phyloP scores from a whole-genome alignment of 2,113 vertebrate species.

The Tenrec ecaudatus region DNA sequence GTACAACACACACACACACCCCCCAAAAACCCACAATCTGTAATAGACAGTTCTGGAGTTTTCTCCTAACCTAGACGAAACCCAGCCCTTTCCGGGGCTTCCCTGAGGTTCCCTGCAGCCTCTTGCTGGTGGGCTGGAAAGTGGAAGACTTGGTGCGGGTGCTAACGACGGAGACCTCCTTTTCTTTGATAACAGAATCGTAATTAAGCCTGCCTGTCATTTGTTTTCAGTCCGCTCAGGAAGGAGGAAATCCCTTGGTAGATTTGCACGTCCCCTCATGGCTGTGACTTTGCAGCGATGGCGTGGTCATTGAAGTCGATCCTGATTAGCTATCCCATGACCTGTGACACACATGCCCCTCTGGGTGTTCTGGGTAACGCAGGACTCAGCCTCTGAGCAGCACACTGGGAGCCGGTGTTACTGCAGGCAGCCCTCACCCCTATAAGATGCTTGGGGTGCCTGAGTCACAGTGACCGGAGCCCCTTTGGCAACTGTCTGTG shows the following conservation, averaged over 20 bases:
- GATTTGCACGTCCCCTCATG: neutral
- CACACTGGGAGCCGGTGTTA: neutral
- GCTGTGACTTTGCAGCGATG: neutral
- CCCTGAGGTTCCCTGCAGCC: neutral
- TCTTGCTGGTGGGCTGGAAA: neutral
- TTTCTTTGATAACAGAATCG: constrained; percentile 18
- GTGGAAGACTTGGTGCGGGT: neutral
- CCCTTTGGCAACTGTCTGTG: neutral
- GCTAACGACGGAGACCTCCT: neutral
- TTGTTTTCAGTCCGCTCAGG: neutral
- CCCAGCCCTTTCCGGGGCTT: neutral
- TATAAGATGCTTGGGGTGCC: neutral
- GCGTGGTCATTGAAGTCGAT: neutral
- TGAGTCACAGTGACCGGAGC: neutral
- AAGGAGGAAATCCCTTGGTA: neutral
- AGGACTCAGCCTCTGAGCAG: neutral
- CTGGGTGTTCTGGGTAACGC: neutral
- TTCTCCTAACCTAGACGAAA: neutral
- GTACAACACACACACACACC: neutral
- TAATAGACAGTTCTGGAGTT: neutral
- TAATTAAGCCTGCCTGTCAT: neutral
- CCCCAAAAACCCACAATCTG: neutral
- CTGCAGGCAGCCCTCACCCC: neutral
- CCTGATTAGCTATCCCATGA: neutral
- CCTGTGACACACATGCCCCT: neutral